These are phyloP conservation scores for Calidris pygmaea DNA, from an alignment of 2,113 vertebrate species.

Conservation along the genomic window DNA sequence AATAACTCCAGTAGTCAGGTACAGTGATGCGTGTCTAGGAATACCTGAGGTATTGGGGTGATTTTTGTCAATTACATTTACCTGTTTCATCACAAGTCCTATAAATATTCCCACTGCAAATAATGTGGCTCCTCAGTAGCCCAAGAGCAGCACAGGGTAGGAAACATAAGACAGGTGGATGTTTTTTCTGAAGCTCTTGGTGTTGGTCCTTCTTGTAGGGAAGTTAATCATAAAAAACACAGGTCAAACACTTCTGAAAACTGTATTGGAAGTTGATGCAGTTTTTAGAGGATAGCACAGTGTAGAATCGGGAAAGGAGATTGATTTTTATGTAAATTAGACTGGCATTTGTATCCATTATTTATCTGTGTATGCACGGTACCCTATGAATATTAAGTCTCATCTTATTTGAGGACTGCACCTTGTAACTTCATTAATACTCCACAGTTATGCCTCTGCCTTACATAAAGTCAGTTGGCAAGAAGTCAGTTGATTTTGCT, in stretches of 20 bases:
- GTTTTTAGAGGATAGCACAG: background rate
- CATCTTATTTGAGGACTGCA: background rate
- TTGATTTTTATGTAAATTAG: background rate
- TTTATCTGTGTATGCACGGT: background rate
- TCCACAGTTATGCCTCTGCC: background rate
- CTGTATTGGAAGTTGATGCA: background rate
- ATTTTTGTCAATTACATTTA: background rate
- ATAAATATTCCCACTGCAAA: background rate
- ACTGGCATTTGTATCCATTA: background rate
- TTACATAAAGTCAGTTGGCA: background rate
- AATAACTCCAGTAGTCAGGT: background rate
- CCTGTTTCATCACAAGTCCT: background rate
- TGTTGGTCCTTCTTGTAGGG: background rate
- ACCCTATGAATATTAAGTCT: background rate
- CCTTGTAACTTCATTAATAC: constrained; percentile 27
- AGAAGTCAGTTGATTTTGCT: background rate
- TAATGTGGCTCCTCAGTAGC: background rate
- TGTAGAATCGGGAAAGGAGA: background rate
- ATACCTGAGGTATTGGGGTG: background rate
- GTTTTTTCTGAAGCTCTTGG: background rate
- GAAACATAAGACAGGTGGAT: background rate
- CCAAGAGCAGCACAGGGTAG: background rate
- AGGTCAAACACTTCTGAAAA: background rate
- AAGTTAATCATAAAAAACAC: background rate
- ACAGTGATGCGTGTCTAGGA: background rate